Percentiles rank a stretch among this genome's conserved stretches.
phyloP scores from a whole-genome alignment of 2,113 vertebrate species.

The Maylandia zebra region DNA sequence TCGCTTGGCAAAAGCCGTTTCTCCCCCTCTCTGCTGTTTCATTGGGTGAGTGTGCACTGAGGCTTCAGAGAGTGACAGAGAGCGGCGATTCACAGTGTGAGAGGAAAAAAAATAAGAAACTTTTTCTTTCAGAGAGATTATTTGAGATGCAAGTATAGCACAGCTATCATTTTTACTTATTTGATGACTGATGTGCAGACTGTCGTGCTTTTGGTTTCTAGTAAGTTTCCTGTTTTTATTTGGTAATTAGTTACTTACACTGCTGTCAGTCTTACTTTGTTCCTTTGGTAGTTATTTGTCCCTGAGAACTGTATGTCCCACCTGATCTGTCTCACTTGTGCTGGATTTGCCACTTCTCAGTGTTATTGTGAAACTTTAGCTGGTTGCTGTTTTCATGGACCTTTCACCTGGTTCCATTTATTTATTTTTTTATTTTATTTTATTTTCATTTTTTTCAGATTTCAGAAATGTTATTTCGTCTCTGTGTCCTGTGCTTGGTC shows the following conservation, averaged over 20 bases:
- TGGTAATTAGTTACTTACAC: not conserved
- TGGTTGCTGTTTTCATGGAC: not conserved
- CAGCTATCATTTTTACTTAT: not conserved
- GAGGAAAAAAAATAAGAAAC: not conserved
- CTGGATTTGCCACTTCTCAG: rapidly evolving
- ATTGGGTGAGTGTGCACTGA: not conserved
- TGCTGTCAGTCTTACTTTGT: not conserved
- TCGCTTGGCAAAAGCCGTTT: not conserved
- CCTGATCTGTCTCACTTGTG: rapidly evolving
- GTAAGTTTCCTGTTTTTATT: not conserved
- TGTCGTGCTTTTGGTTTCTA: rapidly evolving
- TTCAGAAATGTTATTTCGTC: not conserved
- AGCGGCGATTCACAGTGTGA: not conserved
- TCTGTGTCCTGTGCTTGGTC: not conserved
- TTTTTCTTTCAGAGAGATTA: not conserved
- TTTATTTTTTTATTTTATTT: not conserved
- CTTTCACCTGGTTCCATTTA: not conserved
- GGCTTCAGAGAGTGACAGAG: not conserved
- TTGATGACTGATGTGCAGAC: not conserved
- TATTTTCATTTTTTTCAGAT: rapidly evolving
- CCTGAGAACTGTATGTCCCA: not conserved
- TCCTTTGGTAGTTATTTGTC: not conserved
- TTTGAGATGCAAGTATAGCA: rapidly evolving
- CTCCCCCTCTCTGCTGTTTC: not conserved
- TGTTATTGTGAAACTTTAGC: not conserved